Conservation (phyloP, 1,140 invertebrate genomes). For the Arctopsyche grandis region DNA sequence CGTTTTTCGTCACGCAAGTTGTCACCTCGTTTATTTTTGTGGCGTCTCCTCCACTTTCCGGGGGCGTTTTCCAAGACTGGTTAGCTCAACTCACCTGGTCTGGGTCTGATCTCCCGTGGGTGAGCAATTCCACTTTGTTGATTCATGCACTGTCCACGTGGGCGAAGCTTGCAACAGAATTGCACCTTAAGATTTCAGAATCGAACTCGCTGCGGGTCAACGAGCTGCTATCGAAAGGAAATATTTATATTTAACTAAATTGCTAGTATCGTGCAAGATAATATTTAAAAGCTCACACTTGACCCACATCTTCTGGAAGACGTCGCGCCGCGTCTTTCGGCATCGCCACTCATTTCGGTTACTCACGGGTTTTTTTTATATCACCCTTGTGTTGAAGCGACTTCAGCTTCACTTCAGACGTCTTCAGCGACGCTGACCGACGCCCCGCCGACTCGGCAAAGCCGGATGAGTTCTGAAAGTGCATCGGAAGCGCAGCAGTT, state of each 20-base stretch:
- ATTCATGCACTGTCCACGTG: slow-evolving; percentile 21
- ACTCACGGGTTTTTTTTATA: slow-evolving; percentile 21
- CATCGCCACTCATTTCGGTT: background rate
- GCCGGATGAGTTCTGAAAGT: background rate
- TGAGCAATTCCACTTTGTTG: background rate
- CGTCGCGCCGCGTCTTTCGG: background rate
- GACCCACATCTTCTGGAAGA: background rate
- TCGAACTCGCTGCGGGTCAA: background rate
- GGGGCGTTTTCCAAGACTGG: slow-evolving; percentile 13
- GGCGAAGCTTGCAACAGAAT: slow-evolving; percentile 8
- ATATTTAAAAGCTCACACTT: background rate
- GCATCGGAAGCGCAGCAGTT: background rate
- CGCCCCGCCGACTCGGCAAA: background rate
- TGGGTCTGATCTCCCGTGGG: background rate
- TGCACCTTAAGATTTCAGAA: background rate
- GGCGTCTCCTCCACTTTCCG: slow-evolving; percentile 18
- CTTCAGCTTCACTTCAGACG: slow-evolving; percentile 14
- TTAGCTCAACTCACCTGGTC: background rate
- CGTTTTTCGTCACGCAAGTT: slow-evolving; percentile 15
- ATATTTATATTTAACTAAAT: background rate
- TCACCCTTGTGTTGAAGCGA: background rate
- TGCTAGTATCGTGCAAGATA: background rate
- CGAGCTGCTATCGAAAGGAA: background rate
- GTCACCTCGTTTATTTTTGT: slow-evolving; percentile 31
- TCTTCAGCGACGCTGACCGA: slow-evolving; percentile 9